Evolutionary conservation across 2,888 invertebrate genomes (phyloP).

Genomic region (Synanthedon formicaeformis): DNA sequence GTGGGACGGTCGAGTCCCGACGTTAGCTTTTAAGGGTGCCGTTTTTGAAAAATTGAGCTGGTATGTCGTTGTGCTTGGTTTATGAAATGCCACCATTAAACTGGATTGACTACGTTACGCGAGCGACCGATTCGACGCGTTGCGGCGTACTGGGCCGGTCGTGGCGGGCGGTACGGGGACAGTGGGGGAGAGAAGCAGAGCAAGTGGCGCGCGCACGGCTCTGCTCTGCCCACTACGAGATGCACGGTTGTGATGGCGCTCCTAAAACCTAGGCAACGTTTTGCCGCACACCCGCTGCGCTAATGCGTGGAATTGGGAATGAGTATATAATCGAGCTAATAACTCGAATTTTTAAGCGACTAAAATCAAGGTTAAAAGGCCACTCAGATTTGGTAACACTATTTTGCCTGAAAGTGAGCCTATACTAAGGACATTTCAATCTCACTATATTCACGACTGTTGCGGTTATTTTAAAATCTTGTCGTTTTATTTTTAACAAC

Average conservation of each 20-base stretch:
- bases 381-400: conserved; percentile 29
- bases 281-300: conserved; percentile 57
- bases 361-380: conserved; percentile 53
- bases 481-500: too few species aligned
- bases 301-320: conserved; percentile 36
- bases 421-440: too few species aligned
- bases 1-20: conserved; percentile 47
- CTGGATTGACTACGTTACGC: conserved; percentile 35
- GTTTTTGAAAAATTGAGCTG: conserved; percentile 34
- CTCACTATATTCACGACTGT: too few species aligned
- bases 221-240: conserved; percentile 57
- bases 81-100: conserved; percentile 9
- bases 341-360: conserved; percentile 22
- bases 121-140: conserved; percentile 63
- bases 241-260: conserved; percentile 45
- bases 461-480: too few species aligned
- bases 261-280: conserved; percentile 59
- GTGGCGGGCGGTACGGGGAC: conserved; percentile 43
- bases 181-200: conserved; percentile 40
- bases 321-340: conserved; percentile 34
- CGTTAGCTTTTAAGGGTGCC: conserved; percentile 41
- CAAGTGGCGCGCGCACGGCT: conserved; percentile 63
- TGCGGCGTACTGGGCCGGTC: conserved; percentile 62
- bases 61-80: conserved; percentile 5
- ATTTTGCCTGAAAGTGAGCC: conserved; percentile 10